phyloP scores from a whole-genome alignment of 1,140 invertebrate species.

The Pomacea maculata region DNA sequence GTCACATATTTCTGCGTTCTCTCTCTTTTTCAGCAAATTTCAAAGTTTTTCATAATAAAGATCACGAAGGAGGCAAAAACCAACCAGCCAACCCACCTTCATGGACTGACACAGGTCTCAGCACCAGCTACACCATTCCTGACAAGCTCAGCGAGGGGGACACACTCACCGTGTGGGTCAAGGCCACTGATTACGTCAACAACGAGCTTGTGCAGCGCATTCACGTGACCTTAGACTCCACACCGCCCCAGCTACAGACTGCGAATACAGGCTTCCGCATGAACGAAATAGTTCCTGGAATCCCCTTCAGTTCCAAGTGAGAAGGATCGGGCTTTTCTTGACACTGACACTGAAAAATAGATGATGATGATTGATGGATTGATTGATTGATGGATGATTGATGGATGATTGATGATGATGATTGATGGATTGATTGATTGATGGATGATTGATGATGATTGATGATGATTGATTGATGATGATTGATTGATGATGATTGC shows the following conservation, averaged over 20 bases:
- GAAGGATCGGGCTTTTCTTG: background rate
- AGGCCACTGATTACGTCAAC: conserved; percentile 26
- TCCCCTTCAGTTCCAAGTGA: background rate
- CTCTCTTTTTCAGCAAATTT: conserved; percentile 12
- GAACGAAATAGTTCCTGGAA: background rate
- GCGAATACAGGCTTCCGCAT: background rate
- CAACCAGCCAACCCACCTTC: background rate
- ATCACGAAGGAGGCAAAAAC: background rate
- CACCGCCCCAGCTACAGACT: background rate
- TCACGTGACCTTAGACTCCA: conserved; percentile 17
- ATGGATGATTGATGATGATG: too few relatives aligned
- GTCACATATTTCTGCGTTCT: background rate
- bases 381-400: background rate
- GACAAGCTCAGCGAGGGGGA: background rate
- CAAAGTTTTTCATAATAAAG: background rate
- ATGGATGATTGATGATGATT: too few relatives aligned
- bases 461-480: background rate
- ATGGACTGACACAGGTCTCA: background rate
- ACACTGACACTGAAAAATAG: background rate
- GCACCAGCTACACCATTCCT: background rate
- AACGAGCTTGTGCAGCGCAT: conserved; percentile 17
- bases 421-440: background rate
- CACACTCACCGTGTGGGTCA: conserved; percentile 26
- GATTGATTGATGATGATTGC: too few relatives aligned
- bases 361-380: background rate